Base-by-base conservation (phyloP, 2,113 vertebrate genomes). In the Limnothrissa miodon region DNA sequence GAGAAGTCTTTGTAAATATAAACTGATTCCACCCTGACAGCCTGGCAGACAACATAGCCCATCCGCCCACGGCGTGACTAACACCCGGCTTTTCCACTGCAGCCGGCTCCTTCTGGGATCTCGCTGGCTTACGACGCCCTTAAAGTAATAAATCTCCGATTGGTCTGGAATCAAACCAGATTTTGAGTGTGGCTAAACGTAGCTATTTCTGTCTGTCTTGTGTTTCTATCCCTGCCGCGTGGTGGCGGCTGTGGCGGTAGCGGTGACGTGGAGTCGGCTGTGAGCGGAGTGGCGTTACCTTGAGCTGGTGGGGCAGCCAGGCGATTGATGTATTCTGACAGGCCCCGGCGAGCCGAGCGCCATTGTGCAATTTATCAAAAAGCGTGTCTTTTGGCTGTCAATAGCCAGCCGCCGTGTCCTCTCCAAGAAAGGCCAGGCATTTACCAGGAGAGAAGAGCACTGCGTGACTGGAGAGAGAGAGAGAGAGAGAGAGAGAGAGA, bases 281-380 rank as follows among this genome's bases (percentile, higher is more conserved):
- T 5, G 56, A 39, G 86, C 45, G 36, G 78, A 86, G 90, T 29
- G 48, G 85, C 25, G 82, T 86, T 91, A 90, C 89, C 89, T 88
- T 92, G 86, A 93, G 90, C 90, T 90, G 91, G 91, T 85, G 90
- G 89, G 88, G 90, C 92, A 90, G 88, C 88, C 88, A 85, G 90
- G 89, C 87, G 81, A 88, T 84, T 93, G 92, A 93, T 92, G 90
- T 86, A 90, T 89, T 90, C 92, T 92, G 93, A 93, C 91, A 93
- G 90, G 89, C 83, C 80, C 82, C 66, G 86, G 83, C 83, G n/a
- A 85, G 87, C 78, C 33, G 78, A 85, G 86, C n/a, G n/a, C 81
- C 85, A 87, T 85, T 82, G 88, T 87, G 89, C 87, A 89, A 90
- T 95, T 93, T 87, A 94, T 93, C 90, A 89, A 92, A 92, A 92